Base-by-base conservation (phyloP, 2,113 vertebrate genomes). In the Indri indri region DNA sequence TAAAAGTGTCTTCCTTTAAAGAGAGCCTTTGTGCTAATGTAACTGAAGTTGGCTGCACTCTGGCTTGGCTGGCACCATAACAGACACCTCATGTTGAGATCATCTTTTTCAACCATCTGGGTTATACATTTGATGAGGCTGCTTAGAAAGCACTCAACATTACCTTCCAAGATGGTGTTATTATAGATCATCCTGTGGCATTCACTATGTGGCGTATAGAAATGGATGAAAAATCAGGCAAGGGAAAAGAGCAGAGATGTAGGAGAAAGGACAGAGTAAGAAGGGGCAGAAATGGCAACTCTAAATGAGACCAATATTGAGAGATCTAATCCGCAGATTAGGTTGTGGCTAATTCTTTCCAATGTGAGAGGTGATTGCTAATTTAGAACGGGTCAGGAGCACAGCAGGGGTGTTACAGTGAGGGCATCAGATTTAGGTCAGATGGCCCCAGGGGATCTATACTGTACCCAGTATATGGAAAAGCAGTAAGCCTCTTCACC, bases 101-200 rank as follows among this genome's bases (percentile, higher is more conserved):
- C 37, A 88, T 91, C 77, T 80, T 88, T 90, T 73, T 45, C 91
- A 17, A 4, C 74, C 92, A 85, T 94, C 87, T 92, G 88, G 77
- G 18, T 63, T 57, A n/a, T 7, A 34, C 34, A 13, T 71, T 14
- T 61, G 57, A 59, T 54, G 80, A 85, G 68, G 25, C n/a, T 90
- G 47, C 89, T 30, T 45, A 70, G 71, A 80, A 52, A 88, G 86
- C 45, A 73, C 25, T 76, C 61, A 74, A 2, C 23, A 6, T 7
- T 37, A 22, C 37, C 13, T 57, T 59, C 42, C 20, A 81, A 50
- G 25, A 65, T 45, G 73, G 57, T 25, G 10, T 50, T 37, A 45
- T 52, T 17, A 45, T 40, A 76, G 34, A 18, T 65, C 17, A n/a
- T 17, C 27, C 61, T 4, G 0, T n/a, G 17, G 32, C 16, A 73